These are phyloP conservation scores for Toxotes lorentzi DNA, from an alignment of 2,797 vertebrate genomes.

Conservation along the genomic window DNA sequence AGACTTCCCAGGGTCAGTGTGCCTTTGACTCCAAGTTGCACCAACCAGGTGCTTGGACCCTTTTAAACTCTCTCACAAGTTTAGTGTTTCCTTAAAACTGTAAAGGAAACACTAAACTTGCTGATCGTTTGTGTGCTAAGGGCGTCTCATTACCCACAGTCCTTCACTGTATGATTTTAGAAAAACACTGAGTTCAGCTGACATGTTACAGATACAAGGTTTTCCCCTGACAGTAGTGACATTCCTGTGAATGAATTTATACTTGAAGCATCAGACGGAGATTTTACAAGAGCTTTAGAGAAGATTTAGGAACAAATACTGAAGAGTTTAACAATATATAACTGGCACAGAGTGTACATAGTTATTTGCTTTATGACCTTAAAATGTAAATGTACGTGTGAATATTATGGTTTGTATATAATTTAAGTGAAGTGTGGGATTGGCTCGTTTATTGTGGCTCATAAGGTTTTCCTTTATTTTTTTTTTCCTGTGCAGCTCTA, in stretches of 20 bases:
- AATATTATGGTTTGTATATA: conserved; percentile 53
- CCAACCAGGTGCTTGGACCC: conserved; percentile 2
- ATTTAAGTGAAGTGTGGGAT: conserved; percentile 17
- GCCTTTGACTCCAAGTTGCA: conserved; percentile 10
- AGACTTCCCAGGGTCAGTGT: neutral
- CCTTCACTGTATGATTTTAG: neutral
- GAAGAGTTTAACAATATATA: conserved; percentile 40
- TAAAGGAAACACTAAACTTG: no score
- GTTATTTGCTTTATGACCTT: conserved; percentile 55
- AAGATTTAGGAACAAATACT: conserved; percentile 19
- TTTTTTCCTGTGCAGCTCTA: conserved; percentile 26
- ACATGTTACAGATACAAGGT: conserved; percentile 12
- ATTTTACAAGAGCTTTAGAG: conserved; percentile 49
- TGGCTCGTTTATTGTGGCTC: conserved; percentile 18
- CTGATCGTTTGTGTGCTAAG: neutral
- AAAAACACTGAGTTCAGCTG: neutral
- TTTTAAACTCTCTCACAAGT: neutral
- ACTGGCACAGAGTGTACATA: conserved; percentile 58
- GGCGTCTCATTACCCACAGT: neutral
- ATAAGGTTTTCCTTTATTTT: conserved; percentile 11
- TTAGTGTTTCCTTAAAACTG: neutral
- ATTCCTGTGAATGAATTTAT: conserved; percentile 59
- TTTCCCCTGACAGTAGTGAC: conserved; percentile 40
- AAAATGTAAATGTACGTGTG: conserved; percentile 62
- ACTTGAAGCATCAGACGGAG: conserved; percentile 58